Evolutionary conservation across 1,140 invertebrate genomes (phyloP).

Genomic region (Penaeus indicus): DNA sequence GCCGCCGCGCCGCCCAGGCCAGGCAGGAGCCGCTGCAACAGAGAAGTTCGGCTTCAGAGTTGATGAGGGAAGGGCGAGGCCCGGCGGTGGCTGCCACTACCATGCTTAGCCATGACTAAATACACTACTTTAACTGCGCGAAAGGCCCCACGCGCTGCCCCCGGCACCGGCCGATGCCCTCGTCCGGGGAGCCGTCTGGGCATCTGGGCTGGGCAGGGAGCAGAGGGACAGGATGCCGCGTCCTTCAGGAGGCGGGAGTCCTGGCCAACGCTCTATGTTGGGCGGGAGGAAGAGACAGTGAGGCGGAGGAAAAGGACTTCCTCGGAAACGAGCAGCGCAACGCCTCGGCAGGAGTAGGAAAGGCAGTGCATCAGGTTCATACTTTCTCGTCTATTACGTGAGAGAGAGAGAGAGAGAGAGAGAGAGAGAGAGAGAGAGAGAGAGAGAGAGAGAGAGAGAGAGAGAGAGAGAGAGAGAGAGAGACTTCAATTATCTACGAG

Average conservation of each 20-base stretch:
- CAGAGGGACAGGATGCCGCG: too few species aligned
- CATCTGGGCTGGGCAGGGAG: too few species aligned
- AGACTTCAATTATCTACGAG: neutral
- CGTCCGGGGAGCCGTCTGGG: too few species aligned
- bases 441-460: conserved; percentile 24
- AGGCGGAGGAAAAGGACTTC: too few species aligned
- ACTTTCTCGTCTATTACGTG: neutral
- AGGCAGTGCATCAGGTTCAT: neutral
- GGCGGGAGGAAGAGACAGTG: too few species aligned
- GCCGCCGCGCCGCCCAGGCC: conserved; percentile 1
- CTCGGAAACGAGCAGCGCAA: too few species aligned
- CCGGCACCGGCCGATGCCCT: too few species aligned
- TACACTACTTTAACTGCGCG: neutral
- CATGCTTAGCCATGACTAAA: conserved; percentile 32
- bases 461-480: conserved; percentile 23
- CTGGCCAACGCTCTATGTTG: too few species aligned
- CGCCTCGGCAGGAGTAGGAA: too few species aligned
- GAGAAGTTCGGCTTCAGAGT: conserved; percentile 60
- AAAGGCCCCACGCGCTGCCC: too few species aligned
- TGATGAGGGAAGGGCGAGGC: conserved; percentile 8
- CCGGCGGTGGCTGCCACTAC: conserved; percentile 1
- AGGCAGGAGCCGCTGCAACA: conserved; percentile 59
- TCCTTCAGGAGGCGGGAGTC: too few species aligned
- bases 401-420: neutral
- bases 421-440: conserved; percentile 18